phyloP scores from a whole-genome alignment of 2,797 vertebrate species.

The Buphagus erythrorhynchus region DNA sequence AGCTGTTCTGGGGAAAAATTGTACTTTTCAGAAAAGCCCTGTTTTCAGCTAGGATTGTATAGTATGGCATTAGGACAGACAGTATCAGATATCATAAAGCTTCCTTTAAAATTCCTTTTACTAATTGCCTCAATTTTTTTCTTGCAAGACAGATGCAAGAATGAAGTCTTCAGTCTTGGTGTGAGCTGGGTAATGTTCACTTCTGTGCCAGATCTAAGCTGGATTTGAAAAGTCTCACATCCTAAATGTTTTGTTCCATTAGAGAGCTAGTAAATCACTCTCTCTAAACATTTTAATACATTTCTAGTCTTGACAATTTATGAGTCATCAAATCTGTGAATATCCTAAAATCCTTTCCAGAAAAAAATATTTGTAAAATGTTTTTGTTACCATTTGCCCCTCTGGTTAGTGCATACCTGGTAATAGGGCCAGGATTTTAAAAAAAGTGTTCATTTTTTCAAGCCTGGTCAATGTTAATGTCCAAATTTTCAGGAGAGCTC shows the following conservation, averaged over 20 bases:
- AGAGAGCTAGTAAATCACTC: slow-evolving; percentile 7
- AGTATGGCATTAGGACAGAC: background rate
- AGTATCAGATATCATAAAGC: background rate
- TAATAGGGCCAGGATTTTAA: background rate
- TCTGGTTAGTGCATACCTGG: background rate
- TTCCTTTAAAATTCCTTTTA: background rate
- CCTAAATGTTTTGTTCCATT: background rate
- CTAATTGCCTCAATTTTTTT: background rate
- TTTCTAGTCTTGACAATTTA: background rate
- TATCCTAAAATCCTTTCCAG: background rate
- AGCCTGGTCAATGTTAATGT: background rate
- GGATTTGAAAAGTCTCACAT: background rate
- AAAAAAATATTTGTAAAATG: background rate
- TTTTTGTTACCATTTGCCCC: background rate
- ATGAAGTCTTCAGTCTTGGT: background rate
- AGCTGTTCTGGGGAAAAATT: background rate
- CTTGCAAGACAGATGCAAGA: background rate
- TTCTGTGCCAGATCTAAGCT: background rate
- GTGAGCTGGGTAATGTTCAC: background rate
- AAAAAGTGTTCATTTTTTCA: background rate
- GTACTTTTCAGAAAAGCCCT: background rate
- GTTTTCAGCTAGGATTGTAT: background rate
- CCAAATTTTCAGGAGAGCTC: background rate
- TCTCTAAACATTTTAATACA: background rate
- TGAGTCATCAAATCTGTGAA: background rate